phyloP scores from a whole-genome alignment of 2,797 vertebrate species.

The Oceanodroma leucorhoa region DNA sequence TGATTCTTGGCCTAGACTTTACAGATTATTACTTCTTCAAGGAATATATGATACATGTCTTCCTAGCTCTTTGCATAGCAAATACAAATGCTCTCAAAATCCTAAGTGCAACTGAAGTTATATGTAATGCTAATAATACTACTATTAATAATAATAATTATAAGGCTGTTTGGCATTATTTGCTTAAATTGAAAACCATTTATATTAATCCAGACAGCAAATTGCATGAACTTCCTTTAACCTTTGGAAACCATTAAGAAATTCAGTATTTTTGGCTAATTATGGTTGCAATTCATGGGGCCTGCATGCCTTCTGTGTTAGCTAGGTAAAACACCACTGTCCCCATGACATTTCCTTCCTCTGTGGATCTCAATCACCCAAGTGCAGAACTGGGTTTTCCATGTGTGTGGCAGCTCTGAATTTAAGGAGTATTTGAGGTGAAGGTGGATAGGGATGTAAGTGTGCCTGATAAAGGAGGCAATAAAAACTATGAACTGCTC shows the following conservation, averaged over 20 bases:
- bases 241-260: slow-evolving; percentile 14
- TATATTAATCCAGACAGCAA: slow-evolving; percentile 1
- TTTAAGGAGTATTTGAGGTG: background rate
- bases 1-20: background rate
- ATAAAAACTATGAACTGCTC: background rate
- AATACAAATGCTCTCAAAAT: background rate
- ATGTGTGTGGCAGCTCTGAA: background rate
- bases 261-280: slow-evolving; percentile 13
- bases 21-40: background rate
- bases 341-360: background rate
- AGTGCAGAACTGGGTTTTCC: background rate
- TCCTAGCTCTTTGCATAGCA: background rate
- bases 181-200: slow-evolving; percentile 20
- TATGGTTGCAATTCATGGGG: background rate
- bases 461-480: background rate
- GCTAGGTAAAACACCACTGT: background rate
- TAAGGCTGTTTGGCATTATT: background rate
- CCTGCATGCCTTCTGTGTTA: background rate
- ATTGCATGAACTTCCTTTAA: slow-evolving; percentile 40
- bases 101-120: background rate
- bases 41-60: background rate
- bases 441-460: background rate
- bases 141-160: background rate
- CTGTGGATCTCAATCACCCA: background rate
- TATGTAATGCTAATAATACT: background rate